Conservation (phyloP, 92 coral and sea anemone species). For the Epizoanthus fatuus region DNA sequence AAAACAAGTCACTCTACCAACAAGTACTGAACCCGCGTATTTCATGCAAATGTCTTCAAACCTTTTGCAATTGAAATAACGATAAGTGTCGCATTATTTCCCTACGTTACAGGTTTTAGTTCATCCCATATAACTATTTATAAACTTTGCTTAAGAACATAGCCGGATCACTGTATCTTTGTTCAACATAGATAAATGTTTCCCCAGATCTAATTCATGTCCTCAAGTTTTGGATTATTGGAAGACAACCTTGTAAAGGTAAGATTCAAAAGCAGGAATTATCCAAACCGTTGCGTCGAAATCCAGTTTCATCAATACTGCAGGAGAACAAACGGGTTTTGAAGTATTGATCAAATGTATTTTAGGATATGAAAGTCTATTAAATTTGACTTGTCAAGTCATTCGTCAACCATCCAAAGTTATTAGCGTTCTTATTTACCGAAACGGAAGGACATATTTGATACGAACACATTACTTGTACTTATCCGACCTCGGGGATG, state of each 20-base stretch:
- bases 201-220: neutral
- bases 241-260: too few species aligned
- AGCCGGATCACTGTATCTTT: too few species aligned
- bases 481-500: neutral
- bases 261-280: neutral
- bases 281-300: neutral
- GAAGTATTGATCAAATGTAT: neutral
- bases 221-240: neutral
- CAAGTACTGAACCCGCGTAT: neutral
- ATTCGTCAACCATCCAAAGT: neutral
- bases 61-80: too few species aligned
- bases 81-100: too few species aligned
- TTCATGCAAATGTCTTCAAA: neutral
- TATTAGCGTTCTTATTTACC: neutral
- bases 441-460: neutral
- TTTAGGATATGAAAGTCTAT: neutral
- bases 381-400: neutral
- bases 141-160: too few species aligned
- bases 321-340: neutral
- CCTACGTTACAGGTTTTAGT: too few species aligned
- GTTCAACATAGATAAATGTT: neutral
- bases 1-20: neutral
- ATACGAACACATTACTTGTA: neutral
- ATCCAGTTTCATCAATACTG: neutral
- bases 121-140: too few species aligned